Base-by-base conservation (phyloP, 2,113 vertebrate species). In the Heterochromis multidens region DNA sequence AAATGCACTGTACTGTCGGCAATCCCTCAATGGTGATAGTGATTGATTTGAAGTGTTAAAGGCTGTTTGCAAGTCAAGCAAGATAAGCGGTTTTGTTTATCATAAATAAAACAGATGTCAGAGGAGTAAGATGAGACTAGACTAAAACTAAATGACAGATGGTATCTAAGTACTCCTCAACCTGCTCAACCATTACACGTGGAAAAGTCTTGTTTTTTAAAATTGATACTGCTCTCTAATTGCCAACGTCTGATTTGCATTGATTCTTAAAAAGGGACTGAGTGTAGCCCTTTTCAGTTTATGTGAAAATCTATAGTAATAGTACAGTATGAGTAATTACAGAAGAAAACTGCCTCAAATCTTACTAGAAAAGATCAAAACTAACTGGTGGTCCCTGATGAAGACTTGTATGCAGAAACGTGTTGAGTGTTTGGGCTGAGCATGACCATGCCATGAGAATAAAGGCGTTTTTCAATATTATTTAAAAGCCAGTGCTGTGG, bases 91-190 rank as follows among this genome's bases (percentile, higher is more conserved):
- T 54, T 74, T 74, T 74, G 27, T 54, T 33, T 8, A 31, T n/a
- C 27, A 0, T 31, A 27, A 74, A 52, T 31, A 31, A n/a, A 14
- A n/a, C 8, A 14, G 40, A 8, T 49, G 40, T 70, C 40, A 19
- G 16, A 46, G 40, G 0, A 70, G 23, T 31, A 54, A 10, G 10
- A 7, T 40, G 2, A 74, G 54, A 72, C 0, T 27, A 13, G 25
- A 31, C 10, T 52, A 19, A 52, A 72, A 72, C 2, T 17, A 72
- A 52, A 21, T 1, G 16, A 31, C 27, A 74, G 46, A 21, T 74
- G 31, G 27, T 0, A 31, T 74, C 70, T 46, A 29, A 54, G 17
- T 72, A 5, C 49, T 16, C 43, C 3, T 70, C 0, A 70, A 70
- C 40, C 65, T 72, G 40, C 25, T 72, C 43, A 72, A 31, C 43